Percentiles rank a stretch among this genome's conserved stretches.
Evolutionary conservation across 2,888 invertebrate genomes (phyloP).

Genomic region (Ornithoptera alexandrae): DNA sequence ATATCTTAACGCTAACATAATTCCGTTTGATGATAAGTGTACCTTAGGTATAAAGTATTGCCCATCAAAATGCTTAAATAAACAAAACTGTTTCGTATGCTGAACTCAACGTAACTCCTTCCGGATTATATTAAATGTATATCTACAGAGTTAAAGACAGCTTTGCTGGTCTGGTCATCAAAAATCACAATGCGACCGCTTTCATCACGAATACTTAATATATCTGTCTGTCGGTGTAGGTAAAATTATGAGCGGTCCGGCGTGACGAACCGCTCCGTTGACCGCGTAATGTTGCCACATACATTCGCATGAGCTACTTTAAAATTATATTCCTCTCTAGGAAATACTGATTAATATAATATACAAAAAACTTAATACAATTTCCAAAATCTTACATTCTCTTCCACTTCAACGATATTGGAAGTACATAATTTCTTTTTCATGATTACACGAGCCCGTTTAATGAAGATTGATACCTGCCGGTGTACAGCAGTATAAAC

Average conservation of each 20-base stretch:
- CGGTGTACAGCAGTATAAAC: too few species aligned
- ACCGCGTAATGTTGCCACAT: conserved; percentile 42
- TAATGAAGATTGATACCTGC: too few species aligned
- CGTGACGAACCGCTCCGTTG: conserved; percentile 62
- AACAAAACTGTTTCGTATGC: neutral
- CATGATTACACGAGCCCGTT: too few species aligned
- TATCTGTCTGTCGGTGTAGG: conserved; percentile 64
- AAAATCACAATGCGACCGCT: conserved; percentile 57
- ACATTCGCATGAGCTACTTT: conserved; percentile 41
- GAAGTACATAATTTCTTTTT: too few species aligned
- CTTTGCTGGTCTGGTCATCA: conserved; percentile 32
- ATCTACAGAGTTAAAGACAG: neutral
- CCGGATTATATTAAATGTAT: too few species aligned
- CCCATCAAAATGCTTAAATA: too few species aligned
- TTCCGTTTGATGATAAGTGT: too few species aligned
- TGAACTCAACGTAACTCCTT: neutral
- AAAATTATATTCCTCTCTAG: conserved; percentile 20
- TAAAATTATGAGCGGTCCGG: conserved; percentile 59
- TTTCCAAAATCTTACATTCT: too few species aligned
- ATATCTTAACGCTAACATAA: too few species aligned
- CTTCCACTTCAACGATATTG: too few species aligned
- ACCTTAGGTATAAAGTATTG: too few species aligned
- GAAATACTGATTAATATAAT: neutral
- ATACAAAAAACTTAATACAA: too few species aligned
- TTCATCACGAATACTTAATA: conserved; percentile 67